Percentiles rank a stretch among this genome's conserved stretches.
These are phyloP conservation scores for Cataglyphis albicans DNA, from an alignment of 2,888 invertebrate species.

Conservation along the genomic window DNA sequence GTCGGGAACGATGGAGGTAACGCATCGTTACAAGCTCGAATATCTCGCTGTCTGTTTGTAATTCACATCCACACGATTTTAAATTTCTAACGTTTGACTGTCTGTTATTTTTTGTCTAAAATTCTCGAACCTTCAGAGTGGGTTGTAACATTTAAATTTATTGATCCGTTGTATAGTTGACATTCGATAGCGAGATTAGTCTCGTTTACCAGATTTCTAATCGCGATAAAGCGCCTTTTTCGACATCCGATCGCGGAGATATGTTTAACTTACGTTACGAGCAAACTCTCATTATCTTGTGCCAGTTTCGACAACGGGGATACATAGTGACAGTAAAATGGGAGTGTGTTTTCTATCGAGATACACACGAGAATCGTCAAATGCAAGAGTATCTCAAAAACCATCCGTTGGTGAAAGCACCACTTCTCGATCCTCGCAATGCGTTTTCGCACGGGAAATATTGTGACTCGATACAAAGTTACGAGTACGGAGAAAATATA, in stretches of 20 bases:
- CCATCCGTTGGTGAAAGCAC: background rate
- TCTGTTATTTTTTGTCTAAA: too few species aligned
- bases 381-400: background rate
- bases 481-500: background rate
- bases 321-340: background rate
- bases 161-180: too few species aligned
- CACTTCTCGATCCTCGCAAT: background rate
- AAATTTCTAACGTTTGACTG: too few species aligned
- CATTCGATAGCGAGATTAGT: too few species aligned
- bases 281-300: background rate
- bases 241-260: background rate
- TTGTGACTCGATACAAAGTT: background rate
- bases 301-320: background rate
- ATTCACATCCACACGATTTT: too few species aligned
- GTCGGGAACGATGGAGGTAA: too few species aligned
- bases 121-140: too few species aligned
- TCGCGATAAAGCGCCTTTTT: background rate
- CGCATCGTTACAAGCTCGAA: too few species aligned
- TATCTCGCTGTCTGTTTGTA: too few species aligned
- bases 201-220: background rate
- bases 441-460: conserved; percentile 12
- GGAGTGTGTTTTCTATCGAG: background rate
- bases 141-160: too few species aligned
- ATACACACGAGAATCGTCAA: background rate
- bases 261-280: background rate